Evolutionary conservation across 2,797 vertebrate species (phyloP), one percentile per base, ranked within the genome.

Genomic region (Crocidura indochinensis): DNA sequence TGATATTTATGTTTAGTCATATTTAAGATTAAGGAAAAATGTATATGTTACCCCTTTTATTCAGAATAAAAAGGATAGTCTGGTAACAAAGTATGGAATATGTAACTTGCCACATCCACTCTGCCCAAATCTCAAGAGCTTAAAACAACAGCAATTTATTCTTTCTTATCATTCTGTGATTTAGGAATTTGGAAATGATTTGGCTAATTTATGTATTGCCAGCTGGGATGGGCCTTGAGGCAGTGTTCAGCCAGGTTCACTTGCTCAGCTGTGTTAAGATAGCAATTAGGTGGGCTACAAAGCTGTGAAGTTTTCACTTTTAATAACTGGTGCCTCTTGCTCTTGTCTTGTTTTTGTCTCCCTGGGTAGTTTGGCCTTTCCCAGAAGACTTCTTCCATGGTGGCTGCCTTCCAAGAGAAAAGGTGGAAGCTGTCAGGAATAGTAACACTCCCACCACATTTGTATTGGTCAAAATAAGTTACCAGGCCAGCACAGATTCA

Each of bases 391-490:
- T 91, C 84, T 80, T 71, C 73, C 24, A 3, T 31, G 6, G 27
- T 56, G 27, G 29, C 64, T 87, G 15, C 46, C 69, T 95, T 89
- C 85, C 69, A 80, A 56, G 27, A 74, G 62, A 22, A 56, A 69
- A 62, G 24, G 27, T 82, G 31, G 38, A 67, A 90, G 51, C 83
- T 91, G 20, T 46, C 49, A 29, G 68, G n/a, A 3, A 44, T n/a
- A 75, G 51, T 1, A 11, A 90, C 64, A 73, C 49, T 78, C 75
- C 71, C 15, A 49, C 44, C 24, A 38, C 5, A 22, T 60, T 74
- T 87, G 85, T 22, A 20, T 53, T 77, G 31, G 56, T 85, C 68
- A 94, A 74, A 94, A 31, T 22, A 31, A 85, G 20, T 87, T n/a
- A 20, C 44, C 24, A 1, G 38, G 51, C 56, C 68, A 87, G 69